Base-by-base conservation (phyloP, 2,888 invertebrate genomes). In the Pocota personata region DNA sequence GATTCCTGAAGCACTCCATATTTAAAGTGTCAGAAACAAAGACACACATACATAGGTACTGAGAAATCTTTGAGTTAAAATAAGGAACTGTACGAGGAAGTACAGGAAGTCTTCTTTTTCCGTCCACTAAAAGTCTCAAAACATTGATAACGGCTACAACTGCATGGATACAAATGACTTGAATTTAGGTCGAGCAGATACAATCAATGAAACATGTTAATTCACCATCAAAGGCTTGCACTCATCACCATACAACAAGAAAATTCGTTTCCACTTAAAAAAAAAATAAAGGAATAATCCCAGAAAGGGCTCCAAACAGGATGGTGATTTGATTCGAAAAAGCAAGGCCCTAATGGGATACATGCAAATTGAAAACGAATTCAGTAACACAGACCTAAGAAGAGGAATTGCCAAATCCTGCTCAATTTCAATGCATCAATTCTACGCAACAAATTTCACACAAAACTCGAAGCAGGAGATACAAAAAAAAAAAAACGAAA, bases 351-450 rank as follows among this genome's bases (percentile, higher is more conserved):
- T 80, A 84, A 79, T 84, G 73, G 75, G 84, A 24, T 69, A 43
- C 84, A 84, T 84, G 80, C 75, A 84, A 80, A 84, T 84, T 76
- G 80, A 66, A 75, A 66, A 64, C 40, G 69, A 60, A 69, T 80
- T 57, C 69, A 82, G 60, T 55, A 35, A 67, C 66, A 80, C 66
- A 30, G 19, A 46, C 14, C 30, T 21, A 14, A 48, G 16, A 46
- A 67, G 46, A 37, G 32, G 67, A 57, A 73, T 69, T 37, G 30
- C 55, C 67, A 35, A 71, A 62, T 64, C 69, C 32, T 77, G 64
- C 62, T 46, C 62, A 27, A 30, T 66, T 69, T 57, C 57, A 72
- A 79, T 79, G 64, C 66, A 80, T 48, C 79, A 79, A 55, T 79
- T 64, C 79, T 24, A 37, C 71, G 37, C 67, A 67, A 52, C 69